Evolutionary conservation across 2,797 vertebrate genomes (phyloP), one percentile per base, ranked within the genome.

Genomic region (Pipistrellus pipistrellus): DNA sequence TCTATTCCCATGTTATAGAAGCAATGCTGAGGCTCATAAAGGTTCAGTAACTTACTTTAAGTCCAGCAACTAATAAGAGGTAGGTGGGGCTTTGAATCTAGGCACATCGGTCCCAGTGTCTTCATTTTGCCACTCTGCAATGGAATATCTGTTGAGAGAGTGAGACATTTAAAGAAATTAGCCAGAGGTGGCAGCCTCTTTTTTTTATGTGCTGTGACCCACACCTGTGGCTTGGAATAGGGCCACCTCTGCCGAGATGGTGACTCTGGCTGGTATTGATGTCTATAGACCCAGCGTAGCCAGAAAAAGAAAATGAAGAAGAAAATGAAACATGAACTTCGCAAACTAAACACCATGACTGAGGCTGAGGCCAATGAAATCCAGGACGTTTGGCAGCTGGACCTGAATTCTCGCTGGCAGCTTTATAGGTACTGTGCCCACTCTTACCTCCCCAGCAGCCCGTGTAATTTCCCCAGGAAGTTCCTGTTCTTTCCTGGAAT

Each of bases 351-450:
- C 1, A 46, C 97, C 46, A 99, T 99, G 99, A 98, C 98, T 13
- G 98, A 98, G 57, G 21, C 44, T 0, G 98, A 99, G 89, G 99
- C 98, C 46, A 14, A 0, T 0, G 59, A 20, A 20, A 85, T 99
- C 85, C 64, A 48, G 27, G 97, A 99, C 53, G 55, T 99, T 85
- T 99, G 99, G 99, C 96, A 93, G 14, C 98, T 99, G 51, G 96
- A 95, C 84, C 94, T 98, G 76, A 96, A 25, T 69, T 98, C 99
- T 80, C 98, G 99, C 96, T 99, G 99, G 99, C 98, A 89, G 95
- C 99, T 99, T 83, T 99, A 99, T 97, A 98, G 99, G 99, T 99
- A 96, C n/a, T 30, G 4, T 95, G 14, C 30, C 62, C 2, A 10
- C 15, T 64, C n/a, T 10, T 51, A 20, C 76, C 25, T 20, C n/a